Base-by-base conservation (phyloP, 1,140 invertebrate genomes). In the Drosophila pachea region DNA sequence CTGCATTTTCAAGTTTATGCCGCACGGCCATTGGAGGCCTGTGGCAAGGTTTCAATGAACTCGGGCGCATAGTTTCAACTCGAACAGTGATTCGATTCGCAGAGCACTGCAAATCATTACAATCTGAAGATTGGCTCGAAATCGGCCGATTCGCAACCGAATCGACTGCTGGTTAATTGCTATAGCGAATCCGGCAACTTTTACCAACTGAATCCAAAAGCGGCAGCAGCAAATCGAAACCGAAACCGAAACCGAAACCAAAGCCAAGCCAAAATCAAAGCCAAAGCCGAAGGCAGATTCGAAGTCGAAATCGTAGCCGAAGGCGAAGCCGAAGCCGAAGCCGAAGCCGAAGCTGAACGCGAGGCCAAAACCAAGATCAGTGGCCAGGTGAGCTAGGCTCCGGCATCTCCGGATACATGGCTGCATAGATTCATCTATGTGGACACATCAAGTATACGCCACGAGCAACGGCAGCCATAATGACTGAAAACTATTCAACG, bases 401-500 rank as follows among this genome's bases (percentile, higher is more conserved):
- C 36, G 52, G 52, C 64, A 73, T 72, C 38, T 48, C 78, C 50
- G 50, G 61, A 67, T 43, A 56, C 50, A 38, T 12, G 3, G 22
- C 5, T 42, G 35, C 29, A 45, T 45, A 29, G 16, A 0, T 56
- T 11, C 35, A 14, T 29, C 42, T 74, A 38, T 58, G 40, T 62
- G 43, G 53, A 35, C 55, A 43, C 75, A 78, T 78, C 76, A 78
- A 78, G 72, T 75, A 78, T 78, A 79, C 76, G 68, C 76, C 76
- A 52, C 63, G 63, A 61, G 65, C 67, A 82, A 74, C 73, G 56
- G 31, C 71, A 49, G 61, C 76, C 71, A 79, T 88, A 88, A 88
- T 88, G 76, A 88, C 86, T 88, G 86, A 86, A 86, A 88, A 88
- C 86, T 88, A 88, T 88, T 88, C 86, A 88, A 88, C 86, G 86